These are phyloP conservation scores for Momotus momota DNA, from an alignment of 2,797 vertebrate genomes.

Conservation along the genomic window DNA sequence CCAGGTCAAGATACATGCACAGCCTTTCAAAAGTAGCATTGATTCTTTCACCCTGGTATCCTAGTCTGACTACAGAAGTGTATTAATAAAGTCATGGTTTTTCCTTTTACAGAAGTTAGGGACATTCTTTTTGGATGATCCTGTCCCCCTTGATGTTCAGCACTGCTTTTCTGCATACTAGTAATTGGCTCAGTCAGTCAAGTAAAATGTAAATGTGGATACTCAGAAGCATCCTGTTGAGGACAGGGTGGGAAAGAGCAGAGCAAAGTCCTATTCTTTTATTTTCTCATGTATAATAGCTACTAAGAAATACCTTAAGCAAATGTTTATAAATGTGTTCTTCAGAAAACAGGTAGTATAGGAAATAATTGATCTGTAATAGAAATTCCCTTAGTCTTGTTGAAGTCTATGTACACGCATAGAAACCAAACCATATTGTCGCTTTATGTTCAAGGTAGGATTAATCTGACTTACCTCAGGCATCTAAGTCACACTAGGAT, in stretches of 20 bases:
- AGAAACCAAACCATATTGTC: not conserved
- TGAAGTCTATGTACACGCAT: not conserved
- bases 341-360: not conserved
- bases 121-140: slow-evolving; percentile 28
- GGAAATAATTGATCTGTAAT: not conserved
- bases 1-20: slow-evolving; percentile 47
- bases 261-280: not conserved
- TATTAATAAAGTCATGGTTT: slow-evolving; percentile 32
- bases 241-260: not conserved
- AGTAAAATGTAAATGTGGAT: slow-evolving; percentile 50
- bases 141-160: slow-evolving; percentile 29
- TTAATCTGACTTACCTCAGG: slow-evolving; percentile 45
- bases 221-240: slow-evolving; percentile 51
- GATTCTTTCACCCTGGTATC: not conserved
- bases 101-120: not conserved
- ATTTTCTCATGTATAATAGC: not conserved
- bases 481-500: slow-evolving; percentile 49
- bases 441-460: not conserved
- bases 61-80: slow-evolving; percentile 42
- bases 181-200: slow-evolving; percentile 39
- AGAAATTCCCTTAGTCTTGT: not conserved
- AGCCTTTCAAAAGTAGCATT: slow-evolving; percentile 58
- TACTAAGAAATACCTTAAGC: not conserved
- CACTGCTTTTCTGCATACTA: slow-evolving; percentile 22
- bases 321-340: not conserved